Conservation (phyloP, 2,797 vertebrate genomes). For the Coregonus ussuriensis region DNA sequence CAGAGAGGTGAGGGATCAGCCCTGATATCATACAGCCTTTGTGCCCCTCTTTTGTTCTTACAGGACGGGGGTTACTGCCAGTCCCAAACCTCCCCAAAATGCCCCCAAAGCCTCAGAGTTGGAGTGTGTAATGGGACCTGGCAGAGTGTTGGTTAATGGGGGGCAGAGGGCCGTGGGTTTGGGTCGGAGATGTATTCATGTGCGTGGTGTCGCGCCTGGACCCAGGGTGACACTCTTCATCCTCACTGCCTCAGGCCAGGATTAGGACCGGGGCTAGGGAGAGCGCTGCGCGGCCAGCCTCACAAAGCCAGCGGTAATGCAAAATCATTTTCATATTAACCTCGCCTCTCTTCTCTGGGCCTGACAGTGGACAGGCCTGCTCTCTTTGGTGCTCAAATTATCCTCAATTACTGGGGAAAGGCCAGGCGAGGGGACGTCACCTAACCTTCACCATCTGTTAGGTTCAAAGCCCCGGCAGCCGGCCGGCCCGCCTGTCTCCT, state of each 20-base stretch:
- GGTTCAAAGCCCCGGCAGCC: conserved; percentile 85
- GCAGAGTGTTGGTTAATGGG: conserved; percentile 83
- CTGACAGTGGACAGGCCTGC: conserved; percentile 89
- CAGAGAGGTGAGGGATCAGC: conserved; percentile 50
- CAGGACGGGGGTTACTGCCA: conserved; percentile 65
- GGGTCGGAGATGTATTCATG: conserved; percentile 77
- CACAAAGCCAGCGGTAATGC: conserved; percentile 86
- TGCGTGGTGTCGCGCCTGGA: conserved; percentile 74
- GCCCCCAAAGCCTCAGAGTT: conserved; percentile 74
- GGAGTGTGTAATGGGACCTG: conserved; percentile 79
- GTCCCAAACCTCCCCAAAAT: conserved; percentile 69
- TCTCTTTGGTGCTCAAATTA: conserved; percentile 95
- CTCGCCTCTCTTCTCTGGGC: conserved; percentile 83
- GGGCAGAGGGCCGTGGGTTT: conserved; percentile 67
- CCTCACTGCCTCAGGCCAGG: conserved; percentile 91
- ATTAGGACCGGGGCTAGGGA: conserved; percentile 84
- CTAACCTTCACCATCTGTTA: conserved; percentile 99
- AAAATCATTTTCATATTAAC: conserved; percentile 98
- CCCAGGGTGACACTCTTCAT: conserved; percentile 83
- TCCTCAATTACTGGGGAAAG: conserved; percentile 98
- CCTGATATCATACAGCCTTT: conserved; percentile 51
- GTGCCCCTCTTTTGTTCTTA: conserved; percentile 72
- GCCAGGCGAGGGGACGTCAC: conserved; percentile 93
- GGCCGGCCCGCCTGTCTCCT: conserved; percentile 82
- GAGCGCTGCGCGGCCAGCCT: conserved; percentile 56